phyloP scores from a whole-genome alignment of 2,888 invertebrate species.

The Alviniconcha strummeri region DNA sequence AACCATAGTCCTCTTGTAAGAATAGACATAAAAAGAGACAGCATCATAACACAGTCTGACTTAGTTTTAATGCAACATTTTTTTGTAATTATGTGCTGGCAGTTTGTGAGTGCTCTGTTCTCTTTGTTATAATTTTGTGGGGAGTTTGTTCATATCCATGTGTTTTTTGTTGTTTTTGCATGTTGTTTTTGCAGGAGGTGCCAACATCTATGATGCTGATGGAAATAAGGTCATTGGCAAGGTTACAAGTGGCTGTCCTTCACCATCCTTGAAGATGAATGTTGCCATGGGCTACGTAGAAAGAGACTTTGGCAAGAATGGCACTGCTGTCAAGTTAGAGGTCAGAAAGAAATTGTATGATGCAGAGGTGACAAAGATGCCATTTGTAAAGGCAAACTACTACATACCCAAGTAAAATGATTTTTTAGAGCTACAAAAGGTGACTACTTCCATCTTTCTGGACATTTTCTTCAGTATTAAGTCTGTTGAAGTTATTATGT shows the following conservation, averaged over 20 bases:
- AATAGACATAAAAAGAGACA: no score
- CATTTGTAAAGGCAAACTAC: constrained; percentile 93
- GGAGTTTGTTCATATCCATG: background rate
- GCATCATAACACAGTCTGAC: no score
- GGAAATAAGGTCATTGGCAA: constrained; percentile 80
- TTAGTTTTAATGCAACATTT: no score
- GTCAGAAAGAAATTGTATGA: constrained; percentile 86
- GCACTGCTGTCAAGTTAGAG: constrained; percentile 83
- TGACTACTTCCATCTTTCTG: background rate
- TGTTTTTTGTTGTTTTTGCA: no score
- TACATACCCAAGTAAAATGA: constrained; percentile 74
- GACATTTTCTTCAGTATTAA: no score
- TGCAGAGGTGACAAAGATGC: constrained; percentile 92
- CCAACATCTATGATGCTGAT: constrained; percentile 72
- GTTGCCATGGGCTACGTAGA: constrained; percentile 96
- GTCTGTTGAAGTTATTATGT: no score
- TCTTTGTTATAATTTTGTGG: background rate
- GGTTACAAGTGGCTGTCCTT: constrained; percentile 96
- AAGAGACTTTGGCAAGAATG: constrained; percentile 80
- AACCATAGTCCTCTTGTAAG: no score
- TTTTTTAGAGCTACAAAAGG: background rate
- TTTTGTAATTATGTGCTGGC: no score
- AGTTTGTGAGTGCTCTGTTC: no score
- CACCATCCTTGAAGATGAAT: constrained; percentile 88
- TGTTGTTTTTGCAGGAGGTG: constrained; percentile 62